Conservation (phyloP, 2,113 vertebrate species). For the Climacteris rufus region DNA sequence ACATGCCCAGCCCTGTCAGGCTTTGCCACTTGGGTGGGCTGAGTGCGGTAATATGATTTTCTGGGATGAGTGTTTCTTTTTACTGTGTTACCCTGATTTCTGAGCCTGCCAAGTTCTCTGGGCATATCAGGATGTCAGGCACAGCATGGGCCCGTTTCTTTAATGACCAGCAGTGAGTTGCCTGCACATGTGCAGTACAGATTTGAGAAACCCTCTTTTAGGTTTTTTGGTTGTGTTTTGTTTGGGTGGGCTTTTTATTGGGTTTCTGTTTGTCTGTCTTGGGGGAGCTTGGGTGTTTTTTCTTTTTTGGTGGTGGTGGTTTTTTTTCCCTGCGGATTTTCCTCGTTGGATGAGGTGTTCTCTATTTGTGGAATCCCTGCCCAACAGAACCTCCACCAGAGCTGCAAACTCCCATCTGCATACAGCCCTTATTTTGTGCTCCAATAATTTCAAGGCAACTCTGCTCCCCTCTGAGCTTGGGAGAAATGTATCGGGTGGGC, state of each 20-base stretch:
- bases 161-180: conserved; percentile 10
- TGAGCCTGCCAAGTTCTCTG: neutral
- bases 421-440: conserved; percentile 57
- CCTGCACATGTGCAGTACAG: neutral
- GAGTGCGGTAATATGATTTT: neutral
- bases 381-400: conserved; percentile 20
- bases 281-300: neutral
- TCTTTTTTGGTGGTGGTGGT: neutral
- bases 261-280: neutral
- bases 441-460: conserved; percentile 47
- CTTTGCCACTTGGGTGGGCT: neutral
- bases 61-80: neutral
- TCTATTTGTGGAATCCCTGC: conserved; percentile 2
- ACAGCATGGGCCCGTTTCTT: neutral
- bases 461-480: neutral
- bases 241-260: fast-evolving
- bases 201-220: neutral
- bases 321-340: neutral
- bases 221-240: neutral
- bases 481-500: neutral
- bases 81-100: neutral
- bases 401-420: neutral
- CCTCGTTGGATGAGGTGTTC: neutral
- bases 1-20: neutral
- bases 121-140: neutral